Evolutionary conservation across 1,140 invertebrate species (phyloP).

Genomic region (Aphis craccivora): DNA sequence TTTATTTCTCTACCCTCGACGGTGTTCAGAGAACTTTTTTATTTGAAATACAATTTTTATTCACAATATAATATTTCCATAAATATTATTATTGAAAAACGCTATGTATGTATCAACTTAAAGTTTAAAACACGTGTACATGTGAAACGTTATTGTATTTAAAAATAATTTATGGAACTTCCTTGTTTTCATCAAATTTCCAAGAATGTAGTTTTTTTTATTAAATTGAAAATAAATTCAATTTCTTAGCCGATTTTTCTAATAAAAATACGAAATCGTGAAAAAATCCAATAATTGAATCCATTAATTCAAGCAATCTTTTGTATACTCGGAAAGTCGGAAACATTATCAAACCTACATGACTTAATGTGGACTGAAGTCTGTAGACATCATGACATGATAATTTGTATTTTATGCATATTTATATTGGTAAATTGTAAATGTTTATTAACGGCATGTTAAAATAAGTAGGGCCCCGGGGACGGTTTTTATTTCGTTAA

Average conservation of each 20-base stretch:
- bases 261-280: neutral
- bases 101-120: neutral
- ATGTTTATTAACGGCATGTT: neutral
- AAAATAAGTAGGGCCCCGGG: neutral
- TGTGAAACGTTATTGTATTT: neutral
- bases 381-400: neutral
- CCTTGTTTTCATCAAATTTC: neutral
- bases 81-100: neutral
- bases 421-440: neutral
- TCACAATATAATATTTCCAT: neutral
- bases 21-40: neutral
- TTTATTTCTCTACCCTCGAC: neutral
- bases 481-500: constrained; percentile 28
- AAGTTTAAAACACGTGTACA: neutral
- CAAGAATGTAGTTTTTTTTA: neutral
- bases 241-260: neutral
- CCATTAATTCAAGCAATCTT: neutral
- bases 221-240: neutral
- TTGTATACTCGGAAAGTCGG: neutral
- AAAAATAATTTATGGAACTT: neutral
- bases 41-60: neutral
- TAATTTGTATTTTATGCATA: neutral
- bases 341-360: neutral
- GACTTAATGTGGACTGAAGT: neutral
- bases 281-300: neutral